Conservation (phyloP, 2,113 vertebrate species). For the Myodes glareolus region DNA sequence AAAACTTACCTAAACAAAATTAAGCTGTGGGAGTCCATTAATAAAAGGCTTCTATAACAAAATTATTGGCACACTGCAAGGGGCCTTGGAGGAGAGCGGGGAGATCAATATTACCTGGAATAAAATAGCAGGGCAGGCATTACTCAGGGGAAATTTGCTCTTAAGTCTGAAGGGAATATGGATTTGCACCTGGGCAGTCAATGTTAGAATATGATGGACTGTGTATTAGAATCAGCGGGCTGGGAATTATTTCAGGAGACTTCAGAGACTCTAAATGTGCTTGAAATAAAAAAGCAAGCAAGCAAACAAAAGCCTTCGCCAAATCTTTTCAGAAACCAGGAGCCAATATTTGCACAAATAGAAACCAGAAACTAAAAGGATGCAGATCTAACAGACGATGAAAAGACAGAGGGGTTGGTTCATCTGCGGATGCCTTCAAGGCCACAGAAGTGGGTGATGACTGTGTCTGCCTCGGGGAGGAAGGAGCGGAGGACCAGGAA, state of each 20-base stretch:
- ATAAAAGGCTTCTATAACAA: conserved; percentile 75
- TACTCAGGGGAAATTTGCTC: conserved; percentile 47
- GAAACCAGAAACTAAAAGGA: conserved; percentile 32
- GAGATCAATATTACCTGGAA: conserved; percentile 68
- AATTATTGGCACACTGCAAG: conserved; percentile 69
- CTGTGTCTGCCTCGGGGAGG: not conserved
- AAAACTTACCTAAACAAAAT: conserved; percentile 68
- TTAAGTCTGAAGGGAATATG: conserved; percentile 54
- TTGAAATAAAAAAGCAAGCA: not conserved
- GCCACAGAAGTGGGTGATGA: not conserved
- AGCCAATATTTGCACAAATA: conserved; percentile 42
- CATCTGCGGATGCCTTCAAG: not conserved
- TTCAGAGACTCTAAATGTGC: conserved; percentile 60
- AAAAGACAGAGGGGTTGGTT: conserved; percentile 38
- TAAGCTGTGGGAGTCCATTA: conserved; percentile 70
- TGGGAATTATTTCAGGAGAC: conserved; percentile 64
- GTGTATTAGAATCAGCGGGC: not conserved
- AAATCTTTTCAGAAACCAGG: conserved; percentile 56
- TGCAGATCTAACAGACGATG: not conserved
- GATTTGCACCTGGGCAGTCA: conserved; percentile 52
- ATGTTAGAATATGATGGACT: conserved; percentile 66
- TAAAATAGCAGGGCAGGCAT: conserved; percentile 62
- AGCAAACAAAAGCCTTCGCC: conserved; percentile 2
- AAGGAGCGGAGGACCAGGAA: too few species aligned
- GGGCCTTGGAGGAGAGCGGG: not conserved